These are phyloP conservation scores for Elymnias hypermnestra DNA, from an alignment of 1,140 invertebrate species.

Conservation along the genomic window DNA sequence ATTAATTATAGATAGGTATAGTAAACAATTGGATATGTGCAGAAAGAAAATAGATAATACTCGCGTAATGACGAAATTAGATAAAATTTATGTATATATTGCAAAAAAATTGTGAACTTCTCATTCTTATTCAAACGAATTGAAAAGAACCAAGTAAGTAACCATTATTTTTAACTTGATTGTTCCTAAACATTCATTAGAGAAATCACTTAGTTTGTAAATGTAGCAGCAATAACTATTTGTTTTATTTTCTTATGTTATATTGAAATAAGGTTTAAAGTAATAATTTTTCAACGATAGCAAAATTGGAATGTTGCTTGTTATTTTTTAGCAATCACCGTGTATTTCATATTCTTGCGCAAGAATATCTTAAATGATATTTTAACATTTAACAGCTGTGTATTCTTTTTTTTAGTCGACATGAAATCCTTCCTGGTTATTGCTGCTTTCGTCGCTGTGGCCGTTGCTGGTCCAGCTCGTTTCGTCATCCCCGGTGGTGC, in stretches of 20 bases:
- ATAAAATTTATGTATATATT: not conserved
- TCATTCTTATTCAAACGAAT: not conserved
- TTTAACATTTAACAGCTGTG: not conserved
- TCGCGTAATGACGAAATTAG: not conserved
- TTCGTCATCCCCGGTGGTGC: conserved; percentile 9
- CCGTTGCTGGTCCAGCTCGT: conserved; percentile 22
- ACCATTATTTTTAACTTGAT: no score
- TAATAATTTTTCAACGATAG: no score
- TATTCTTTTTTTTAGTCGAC: not conserved
- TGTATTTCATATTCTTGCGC: no score
- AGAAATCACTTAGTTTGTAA: no score
- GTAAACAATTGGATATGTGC: not conserved
- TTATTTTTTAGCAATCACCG: no score
- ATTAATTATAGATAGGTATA: not conserved
- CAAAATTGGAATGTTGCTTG: no score
- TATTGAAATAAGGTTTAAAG: no score
- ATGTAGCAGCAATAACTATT: no score
- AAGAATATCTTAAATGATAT: no score
- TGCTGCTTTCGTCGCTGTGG: conserved; percentile 14
- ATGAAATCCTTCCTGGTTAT: conserved; percentile 23
- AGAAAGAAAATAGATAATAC: not conserved
- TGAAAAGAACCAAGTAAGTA: not conserved
- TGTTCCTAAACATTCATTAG: no score
- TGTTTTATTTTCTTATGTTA: no score
- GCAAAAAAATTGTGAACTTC: not conserved